Base-by-base conservation (phyloP, 2,888 invertebrate species). In the Patella caerulea region DNA sequence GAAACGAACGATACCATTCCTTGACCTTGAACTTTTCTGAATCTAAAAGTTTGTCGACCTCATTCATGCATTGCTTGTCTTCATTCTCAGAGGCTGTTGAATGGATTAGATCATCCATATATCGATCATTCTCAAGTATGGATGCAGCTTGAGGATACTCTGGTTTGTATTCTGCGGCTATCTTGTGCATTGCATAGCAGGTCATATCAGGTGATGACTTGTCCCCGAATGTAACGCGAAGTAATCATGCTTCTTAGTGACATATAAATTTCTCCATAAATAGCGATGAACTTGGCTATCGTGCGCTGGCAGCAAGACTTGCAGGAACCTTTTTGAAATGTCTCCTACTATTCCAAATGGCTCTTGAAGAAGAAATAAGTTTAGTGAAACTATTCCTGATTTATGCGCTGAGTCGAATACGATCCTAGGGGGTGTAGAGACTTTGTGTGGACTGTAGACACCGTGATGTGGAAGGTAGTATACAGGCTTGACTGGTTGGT, bases 81-180 rank as follows among this genome's bases (percentile, higher is more conserved):
- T 73, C 34, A 5, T 34, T 19, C 3, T 14, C n/a, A 24, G 19
- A 24, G 11, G 19, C 54, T 59, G 75, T 75, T 15, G 78, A 78
- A 19, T 72, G 72, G 24, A 78, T 72, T 7, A 75, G 15, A 56
- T 79, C 79, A 52, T 74, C 79, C 72, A 79, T 75, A 71, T 79
- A 77, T 17, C 79, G 24, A 24, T 79, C 76, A n/a, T 69, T 29
- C 54, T 59, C n/a, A 17, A 79, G 24, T 4, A 77, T 74, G 70
- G 54, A 54, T 19, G 79, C 17, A 15, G 76, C 77, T 19, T 79
- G 74, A 7, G 77, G 74, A 71, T 65, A 77, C 9, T 45, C 34
- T 14, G 24, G 12, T 55, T 74, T 12, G 52, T 70, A 11, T 24
- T 76, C 72, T 15, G 71, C 24, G 45, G 79, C 79, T 15, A 74